Evolutionary conservation across 2,797 vertebrate species (phyloP).

Genomic region (Melanotaenia nigrans): DNA sequence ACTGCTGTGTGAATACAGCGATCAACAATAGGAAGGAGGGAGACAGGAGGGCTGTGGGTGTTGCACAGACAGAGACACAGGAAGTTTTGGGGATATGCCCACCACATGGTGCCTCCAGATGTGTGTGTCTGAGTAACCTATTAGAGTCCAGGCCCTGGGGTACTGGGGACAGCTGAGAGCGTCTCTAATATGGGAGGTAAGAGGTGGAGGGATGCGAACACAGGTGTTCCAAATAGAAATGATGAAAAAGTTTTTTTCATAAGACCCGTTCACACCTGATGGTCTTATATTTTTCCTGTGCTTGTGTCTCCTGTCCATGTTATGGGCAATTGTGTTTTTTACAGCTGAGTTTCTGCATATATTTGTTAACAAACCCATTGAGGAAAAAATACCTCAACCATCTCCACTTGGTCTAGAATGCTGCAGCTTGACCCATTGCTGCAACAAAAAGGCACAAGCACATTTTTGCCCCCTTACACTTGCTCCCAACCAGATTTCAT

Average conservation of each 20-base stretch:
- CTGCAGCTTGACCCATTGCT: background rate
- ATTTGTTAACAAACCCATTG: background rate
- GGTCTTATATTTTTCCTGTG: background rate
- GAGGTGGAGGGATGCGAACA: slow-evolving; percentile 9
- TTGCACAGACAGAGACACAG: slow-evolving; percentile 20
- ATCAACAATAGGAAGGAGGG: slow-evolving; percentile 59
- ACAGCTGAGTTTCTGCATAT: background rate
- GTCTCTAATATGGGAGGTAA: slow-evolving; percentile 12
- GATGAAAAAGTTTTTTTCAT: slow-evolving; percentile 27
- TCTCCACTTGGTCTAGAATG: too few relatives aligned
- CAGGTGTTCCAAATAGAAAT: slow-evolving; percentile 47
- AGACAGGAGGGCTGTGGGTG: slow-evolving; percentile 33
- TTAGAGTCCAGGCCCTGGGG: slow-evolving; percentile 39
- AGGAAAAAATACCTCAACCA: background rate
- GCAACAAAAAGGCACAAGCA: background rate
- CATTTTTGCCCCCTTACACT: background rate
- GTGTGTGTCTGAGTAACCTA: slow-evolving; percentile 47
- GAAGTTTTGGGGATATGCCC: slow-evolving; percentile 37
- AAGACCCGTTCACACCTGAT: background rate
- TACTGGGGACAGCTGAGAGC: slow-evolving; percentile 5
- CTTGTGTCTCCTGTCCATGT: background rate
- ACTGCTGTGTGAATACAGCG: slow-evolving; percentile 81
- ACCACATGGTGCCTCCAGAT: slow-evolving; percentile 64
- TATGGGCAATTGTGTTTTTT: background rate
- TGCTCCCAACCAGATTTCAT: background rate